Conservation (phyloP, 2,113 vertebrate species). For the Pyxicephalus adspersus region DNA sequence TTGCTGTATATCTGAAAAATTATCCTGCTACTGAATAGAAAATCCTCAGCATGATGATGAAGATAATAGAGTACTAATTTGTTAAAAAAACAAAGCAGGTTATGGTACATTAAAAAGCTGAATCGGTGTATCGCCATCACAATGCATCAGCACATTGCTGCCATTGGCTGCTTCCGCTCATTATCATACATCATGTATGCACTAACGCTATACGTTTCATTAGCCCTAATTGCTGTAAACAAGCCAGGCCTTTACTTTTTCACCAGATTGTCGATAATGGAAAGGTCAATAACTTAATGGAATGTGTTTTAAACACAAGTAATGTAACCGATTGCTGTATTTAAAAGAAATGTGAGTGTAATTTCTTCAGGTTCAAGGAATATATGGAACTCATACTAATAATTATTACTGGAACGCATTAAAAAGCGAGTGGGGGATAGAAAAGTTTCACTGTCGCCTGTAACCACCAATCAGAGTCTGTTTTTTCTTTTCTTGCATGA, state of each 20-base stretch:
- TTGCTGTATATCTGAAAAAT: too few species aligned
- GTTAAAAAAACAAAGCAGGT: background rate
- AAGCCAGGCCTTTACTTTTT: constrained; percentile 41
- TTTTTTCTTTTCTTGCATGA: too few species aligned
- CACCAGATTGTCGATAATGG: constrained; percentile 42
- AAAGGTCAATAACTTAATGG: constrained; percentile 51
- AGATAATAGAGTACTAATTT: background rate
- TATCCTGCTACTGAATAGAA: too few species aligned
- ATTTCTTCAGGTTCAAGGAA: constrained; percentile 8
- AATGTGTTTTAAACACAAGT: background rate
- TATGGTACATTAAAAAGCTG: background rate
- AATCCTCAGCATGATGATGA: background rate
- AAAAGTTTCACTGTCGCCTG: too few species aligned
- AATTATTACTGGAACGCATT: background rate
- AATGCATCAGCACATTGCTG: background rate
- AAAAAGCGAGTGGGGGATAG: too few species aligned
- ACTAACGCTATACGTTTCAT: constrained; percentile 30
- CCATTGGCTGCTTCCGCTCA: constrained; percentile 1
- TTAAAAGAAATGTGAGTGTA: constrained; percentile 8
- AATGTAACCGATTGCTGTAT: constrained; percentile 24
- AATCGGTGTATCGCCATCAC: background rate
- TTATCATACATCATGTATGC: constrained; percentile 33
- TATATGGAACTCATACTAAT: background rate
- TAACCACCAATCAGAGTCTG: too few species aligned
- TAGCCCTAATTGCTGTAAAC: constrained; percentile 46